Evolutionary conservation across 2,113 vertebrate genomes (phyloP).

Genomic region (Hypomesus transpacificus): DNA sequence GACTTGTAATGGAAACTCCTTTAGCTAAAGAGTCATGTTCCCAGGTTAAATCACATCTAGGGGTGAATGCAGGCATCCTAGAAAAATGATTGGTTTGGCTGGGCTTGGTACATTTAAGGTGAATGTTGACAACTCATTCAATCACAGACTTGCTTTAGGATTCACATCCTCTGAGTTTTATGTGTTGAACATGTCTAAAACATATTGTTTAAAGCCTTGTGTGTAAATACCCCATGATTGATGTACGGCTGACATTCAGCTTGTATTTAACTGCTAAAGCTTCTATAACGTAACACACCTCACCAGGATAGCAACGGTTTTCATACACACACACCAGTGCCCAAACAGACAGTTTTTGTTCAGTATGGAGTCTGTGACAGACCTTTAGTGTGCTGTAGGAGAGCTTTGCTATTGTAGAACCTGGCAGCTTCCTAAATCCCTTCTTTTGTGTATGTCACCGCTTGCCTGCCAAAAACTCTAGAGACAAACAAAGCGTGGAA

Average conservation of each 20-base stretch:
- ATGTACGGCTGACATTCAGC: slow-evolving; percentile 34
- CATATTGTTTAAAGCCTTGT: neutral
- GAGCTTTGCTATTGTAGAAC: neutral
- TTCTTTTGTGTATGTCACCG: slow-evolving; percentile 36
- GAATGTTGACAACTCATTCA: neutral
- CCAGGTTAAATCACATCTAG: too few relatives aligned
- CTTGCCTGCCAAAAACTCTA: slow-evolving; percentile 16
- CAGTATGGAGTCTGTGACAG: slow-evolving; percentile 1
- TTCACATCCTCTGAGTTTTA: too few relatives aligned
- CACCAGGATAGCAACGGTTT: slow-evolving; percentile 33
- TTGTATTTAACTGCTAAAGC: slow-evolving; percentile 36
- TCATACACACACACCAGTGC: slow-evolving; percentile 15
- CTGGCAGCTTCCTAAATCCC: slow-evolving; percentile 34
- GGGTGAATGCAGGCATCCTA: slow-evolving; percentile 43
- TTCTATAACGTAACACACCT: slow-evolving; percentile 38
- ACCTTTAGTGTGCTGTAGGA: slow-evolving; percentile 18
- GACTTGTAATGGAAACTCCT: slow-evolving; percentile 16
- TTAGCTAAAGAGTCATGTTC: slow-evolving; percentile 12
- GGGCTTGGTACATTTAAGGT: slow-evolving; percentile 8
- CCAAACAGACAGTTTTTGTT: slow-evolving; percentile 40
- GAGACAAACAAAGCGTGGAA: slow-evolving; percentile 31
- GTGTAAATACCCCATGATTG: slow-evolving; percentile 10
- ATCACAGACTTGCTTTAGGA: too few relatives aligned
- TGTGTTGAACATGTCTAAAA: too few relatives aligned
- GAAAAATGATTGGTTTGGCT: slow-evolving; percentile 23